A percentile compares a stretch with the other conserved stretches of the same genome.
Evolutionary conservation across 2,888 invertebrate species (phyloP).

Genomic region (Eurytoma adleriae): DNA sequence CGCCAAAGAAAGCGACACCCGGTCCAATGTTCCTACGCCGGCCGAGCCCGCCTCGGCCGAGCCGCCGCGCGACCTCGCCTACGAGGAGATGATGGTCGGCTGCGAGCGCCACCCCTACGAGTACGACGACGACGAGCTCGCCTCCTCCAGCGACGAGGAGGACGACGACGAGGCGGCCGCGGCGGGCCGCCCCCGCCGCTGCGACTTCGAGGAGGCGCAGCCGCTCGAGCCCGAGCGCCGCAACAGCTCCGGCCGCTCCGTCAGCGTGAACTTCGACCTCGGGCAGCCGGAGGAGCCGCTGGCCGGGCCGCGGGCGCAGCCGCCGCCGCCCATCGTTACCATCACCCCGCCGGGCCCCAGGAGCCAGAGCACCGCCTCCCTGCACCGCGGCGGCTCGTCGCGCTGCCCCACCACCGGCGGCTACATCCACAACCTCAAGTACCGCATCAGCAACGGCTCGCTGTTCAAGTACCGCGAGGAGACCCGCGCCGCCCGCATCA

Average conservation of each 20-base stretch:
- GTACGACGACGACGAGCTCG: conserved; percentile 57
- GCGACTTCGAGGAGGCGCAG: conserved; percentile 30
- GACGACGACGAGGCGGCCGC: conserved; percentile 48
- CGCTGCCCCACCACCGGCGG: conserved; percentile 77
- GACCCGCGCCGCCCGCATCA: conserved; percentile 91
- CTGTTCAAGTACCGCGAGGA: conserved; percentile 92
- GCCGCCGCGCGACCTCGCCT: conserved; percentile 65
- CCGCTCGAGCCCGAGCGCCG: conserved; percentile 7
- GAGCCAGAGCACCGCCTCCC: conserved; percentile 59
- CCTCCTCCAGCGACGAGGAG: conserved; percentile 59
- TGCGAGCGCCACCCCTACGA: conserved; percentile 61
- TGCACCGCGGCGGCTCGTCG: conserved; percentile 60
- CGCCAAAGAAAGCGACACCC: conserved; percentile 62
- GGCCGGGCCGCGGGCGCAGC: background rate
- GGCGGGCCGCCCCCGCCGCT: background rate
- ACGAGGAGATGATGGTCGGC: conserved; percentile 65
- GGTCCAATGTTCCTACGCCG: conserved; percentile 67
- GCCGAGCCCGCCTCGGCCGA: conserved; percentile 47
- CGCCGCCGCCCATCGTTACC: conserved; percentile 77
- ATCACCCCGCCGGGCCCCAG: conserved; percentile 75
- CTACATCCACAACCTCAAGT: conserved; percentile 85
- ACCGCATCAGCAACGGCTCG: conserved; percentile 90
- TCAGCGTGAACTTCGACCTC: conserved; percentile 54
- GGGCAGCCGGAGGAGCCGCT: background rate
- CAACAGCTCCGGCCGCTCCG: conserved; percentile 15